Percentiles rank a stretch among this genome's conserved stretches.
Evolutionary conservation across 2,888 invertebrate genomes (phyloP).

Genomic region (Nemurella pictetii): DNA sequence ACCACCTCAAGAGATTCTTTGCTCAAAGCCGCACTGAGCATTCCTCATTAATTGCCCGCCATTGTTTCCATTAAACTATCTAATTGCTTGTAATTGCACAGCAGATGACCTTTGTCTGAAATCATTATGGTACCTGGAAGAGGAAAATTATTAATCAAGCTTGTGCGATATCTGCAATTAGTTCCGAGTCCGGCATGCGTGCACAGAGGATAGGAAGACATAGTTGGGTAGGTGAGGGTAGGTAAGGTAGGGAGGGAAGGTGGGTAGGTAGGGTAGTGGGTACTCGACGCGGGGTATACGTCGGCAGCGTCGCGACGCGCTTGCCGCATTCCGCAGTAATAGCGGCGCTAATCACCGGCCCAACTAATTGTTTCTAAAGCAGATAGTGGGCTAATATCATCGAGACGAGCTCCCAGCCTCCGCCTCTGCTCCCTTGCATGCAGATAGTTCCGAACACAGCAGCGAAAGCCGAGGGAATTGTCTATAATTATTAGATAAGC

Average conservation of each 20-base stretch:
- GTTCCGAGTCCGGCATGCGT: not conserved
- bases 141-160: not conserved
- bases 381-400: not conserved
- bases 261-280: no score
- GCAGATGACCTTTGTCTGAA: not conserved
- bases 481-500: not conserved
- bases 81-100: not conserved
- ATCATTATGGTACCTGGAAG: not conserved
- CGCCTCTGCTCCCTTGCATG: no score
- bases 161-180: not conserved
- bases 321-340: not conserved
- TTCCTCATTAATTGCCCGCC: not conserved
- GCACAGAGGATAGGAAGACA: not conserved
- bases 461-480: not conserved
- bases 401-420: not conserved
- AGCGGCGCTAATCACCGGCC: not conserved
- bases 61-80: not conserved
- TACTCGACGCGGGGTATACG: not conserved
- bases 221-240: no score
- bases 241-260: no score
- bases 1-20: no score
- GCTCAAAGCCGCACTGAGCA: no score
- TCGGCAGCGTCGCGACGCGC: not conserved
- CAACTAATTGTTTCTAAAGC: not conserved
- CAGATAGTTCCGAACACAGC: not conserved